These are phyloP conservation scores for Pseudoips prasinana DNA, from an alignment of 2,888 invertebrate genomes.

Conservation along the genomic window DNA sequence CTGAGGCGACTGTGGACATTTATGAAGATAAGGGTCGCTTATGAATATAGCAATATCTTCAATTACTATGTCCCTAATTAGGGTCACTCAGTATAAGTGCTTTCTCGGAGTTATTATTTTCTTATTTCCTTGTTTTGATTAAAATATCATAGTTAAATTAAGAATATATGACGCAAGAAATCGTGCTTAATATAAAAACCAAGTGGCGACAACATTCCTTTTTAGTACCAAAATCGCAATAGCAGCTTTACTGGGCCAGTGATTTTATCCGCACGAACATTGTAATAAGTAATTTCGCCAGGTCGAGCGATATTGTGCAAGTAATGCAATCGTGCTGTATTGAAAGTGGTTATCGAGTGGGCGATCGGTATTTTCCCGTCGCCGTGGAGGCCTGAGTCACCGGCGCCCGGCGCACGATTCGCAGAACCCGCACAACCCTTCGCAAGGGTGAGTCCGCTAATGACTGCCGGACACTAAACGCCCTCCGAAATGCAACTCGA, in stretches of 20 bases:
- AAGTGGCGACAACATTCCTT: conserved; percentile 13
- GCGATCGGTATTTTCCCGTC: conserved; percentile 66
- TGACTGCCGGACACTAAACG: conserved; percentile 67
- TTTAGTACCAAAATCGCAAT: conserved; percentile 19
- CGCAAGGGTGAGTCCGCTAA: conserved; percentile 69
- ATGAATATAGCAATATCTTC: too few species aligned
- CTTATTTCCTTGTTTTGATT: too few species aligned
- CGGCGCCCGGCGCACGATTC: conserved; percentile 49
- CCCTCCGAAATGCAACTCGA: conserved; percentile 57
- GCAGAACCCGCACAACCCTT: conserved; percentile 71
- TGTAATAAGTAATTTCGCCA: conserved; percentile 44
- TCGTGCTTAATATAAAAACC: too few species aligned
- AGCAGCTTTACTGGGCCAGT: conserved; percentile 30
- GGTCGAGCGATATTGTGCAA: conserved; percentile 45
- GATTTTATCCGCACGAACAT: conserved; percentile 39
- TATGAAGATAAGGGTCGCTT: too few species aligned
- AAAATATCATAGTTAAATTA: too few species aligned
- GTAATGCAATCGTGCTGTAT: conserved; percentile 53
- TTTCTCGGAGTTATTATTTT: too few species aligned
- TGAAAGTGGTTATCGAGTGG: conserved; percentile 58
- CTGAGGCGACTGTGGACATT: conserved; percentile 36
- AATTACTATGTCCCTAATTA: too few species aligned
- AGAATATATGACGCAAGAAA: too few species aligned
- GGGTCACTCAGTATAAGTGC: too few species aligned
- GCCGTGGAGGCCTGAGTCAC: conserved; percentile 64